Base-by-base conservation (phyloP, 2,113 vertebrate species). In the Haplochromis vanheusdeni region DNA sequence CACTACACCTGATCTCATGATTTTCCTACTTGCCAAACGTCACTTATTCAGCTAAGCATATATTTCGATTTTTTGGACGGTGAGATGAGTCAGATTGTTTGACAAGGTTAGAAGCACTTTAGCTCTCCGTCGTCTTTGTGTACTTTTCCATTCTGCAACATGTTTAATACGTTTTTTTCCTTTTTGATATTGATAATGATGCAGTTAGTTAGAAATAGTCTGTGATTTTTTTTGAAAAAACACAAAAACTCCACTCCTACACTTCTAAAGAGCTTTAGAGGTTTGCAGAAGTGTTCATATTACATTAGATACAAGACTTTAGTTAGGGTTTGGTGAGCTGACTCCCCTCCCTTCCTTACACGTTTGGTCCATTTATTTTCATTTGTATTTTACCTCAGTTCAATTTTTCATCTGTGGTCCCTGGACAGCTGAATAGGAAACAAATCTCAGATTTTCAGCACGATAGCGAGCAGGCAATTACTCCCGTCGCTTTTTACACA, bases 321-420 rank as follows among this genome's bases (percentile, higher is more conserved):
- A 21, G 8, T 19, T 54, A 21, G 1, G 14, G n/a, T 70, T 87
- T 60, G 49, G 11, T 21, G 75, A 52, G 31, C 42, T 42, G 26
- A 23, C 40, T 86, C 21, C 7, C 77, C 37, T 62, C 19, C 7
- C 47, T 35, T 60, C 16, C 31, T 86, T 8, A 35, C 19, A 83
- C 21, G 21, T 33, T 28, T 19, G 47, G 21, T 79, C 51, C 26
- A 89, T 90, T 83, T 56, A 82, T 87, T 89, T 79, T 79, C 73
- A 89, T 92, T 88, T 87, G 56, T 79, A 13, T 58, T 83, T 83
- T 31, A 81, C 62, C 58, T 79, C 37, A 2, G 84, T 81, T 82
- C 65, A 54, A 85, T 85, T 79, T 87, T 60, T 83, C 85, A 54
- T 80, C 75, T 21, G 16, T 65, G 5, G 35, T 84, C 45, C 54